Base-by-base conservation (phyloP, 2,888 invertebrate species). In the Ormyrus pomaceus region DNA sequence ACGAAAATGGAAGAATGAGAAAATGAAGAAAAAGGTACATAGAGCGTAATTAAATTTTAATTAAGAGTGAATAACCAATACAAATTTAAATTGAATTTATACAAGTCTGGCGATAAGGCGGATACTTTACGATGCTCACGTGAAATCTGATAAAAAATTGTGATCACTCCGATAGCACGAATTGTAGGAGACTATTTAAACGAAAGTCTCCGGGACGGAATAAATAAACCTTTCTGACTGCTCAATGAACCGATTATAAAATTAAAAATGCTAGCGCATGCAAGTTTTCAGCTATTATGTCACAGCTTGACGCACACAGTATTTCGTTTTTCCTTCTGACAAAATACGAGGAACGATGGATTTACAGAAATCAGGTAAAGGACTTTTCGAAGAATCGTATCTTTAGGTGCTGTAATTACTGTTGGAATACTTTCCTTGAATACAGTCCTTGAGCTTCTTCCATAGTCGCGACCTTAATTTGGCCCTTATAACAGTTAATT, bases 141-240 rank as follows among this genome's bases (percentile, higher is more conserved):
- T 74, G 74, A 65, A 50, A 74, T 65, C 50, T 58, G 65, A 74
- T 74, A 74, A 74, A 65, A 55, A 48, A 5, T 8, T 9, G 11
- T 19, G 59, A 70, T 59, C 34, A 19, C 45, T 0, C 9, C 13
- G 70, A 70, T 70, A 59, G 7, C 69, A 13, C 34, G 34, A 34
- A 46, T 46, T 7, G 5, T 58, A n/a, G 19, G 46, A 65, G 46
- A 61, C 19, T 61, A 61, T 10, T 13, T 34, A 8, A 61, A 19
- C 34, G 19, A 61, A 61, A 1, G 6, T 19, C 19, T 8, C 10
- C 19, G 2, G 19, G 3, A 34, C 6, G n/a, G 8, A 6, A 53
- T 8, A 56, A 56, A 10, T 11, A n/a, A 56, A 56, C n/a, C 0
- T 11, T 11, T 11, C 8, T 19, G 48, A n/a, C n/a, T 4, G 64